These are phyloP conservation scores for Mesorhabditis belari DNA, from an alignment of 2,888 invertebrate species.

Conservation along the genomic window DNA sequence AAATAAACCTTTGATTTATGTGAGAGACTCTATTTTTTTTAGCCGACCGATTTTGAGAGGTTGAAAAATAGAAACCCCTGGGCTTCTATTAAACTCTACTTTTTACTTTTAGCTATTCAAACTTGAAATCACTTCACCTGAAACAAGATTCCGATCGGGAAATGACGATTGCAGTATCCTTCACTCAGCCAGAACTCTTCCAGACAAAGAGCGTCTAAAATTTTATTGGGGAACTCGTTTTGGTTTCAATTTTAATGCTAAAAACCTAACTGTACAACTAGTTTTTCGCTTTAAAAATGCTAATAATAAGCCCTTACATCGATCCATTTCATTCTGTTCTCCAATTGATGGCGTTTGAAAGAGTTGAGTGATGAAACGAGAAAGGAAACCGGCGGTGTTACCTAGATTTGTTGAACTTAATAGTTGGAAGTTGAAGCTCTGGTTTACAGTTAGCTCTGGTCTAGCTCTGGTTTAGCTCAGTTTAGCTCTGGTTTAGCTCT, in stretches of 20 bases:
- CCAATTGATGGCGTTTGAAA: conserved; percentile 23
- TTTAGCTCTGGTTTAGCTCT: too few species aligned
- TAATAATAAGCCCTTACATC: conserved; percentile 20
- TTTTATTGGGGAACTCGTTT: background rate
- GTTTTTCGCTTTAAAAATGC: background rate
- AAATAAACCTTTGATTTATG: too few species aligned
- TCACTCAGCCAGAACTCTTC: conserved; percentile 63
- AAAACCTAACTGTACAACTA: background rate
- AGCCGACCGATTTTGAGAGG: too few species aligned
- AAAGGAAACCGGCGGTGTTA: conserved; percentile 24
- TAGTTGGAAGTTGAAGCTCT: background rate
- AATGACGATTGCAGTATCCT: conserved; percentile 83
- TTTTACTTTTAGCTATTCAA: too few species aligned
- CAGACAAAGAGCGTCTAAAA: conserved; percentile 44
- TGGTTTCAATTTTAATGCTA: background rate
- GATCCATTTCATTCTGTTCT: conserved; percentile 34
- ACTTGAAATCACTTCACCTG: too few species aligned
- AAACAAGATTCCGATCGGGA: conserved; percentile 73
- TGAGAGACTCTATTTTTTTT: too few species aligned
- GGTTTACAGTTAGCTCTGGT: too few species aligned
- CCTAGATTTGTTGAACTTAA: conserved; percentile 6
- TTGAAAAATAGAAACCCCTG: too few species aligned
- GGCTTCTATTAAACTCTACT: too few species aligned
- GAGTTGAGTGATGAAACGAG: conserved; percentile 38
- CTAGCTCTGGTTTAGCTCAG: too few species aligned